Base-by-base conservation (phyloP, 1,140 invertebrate species). In the Phocides pigmalion region DNA sequence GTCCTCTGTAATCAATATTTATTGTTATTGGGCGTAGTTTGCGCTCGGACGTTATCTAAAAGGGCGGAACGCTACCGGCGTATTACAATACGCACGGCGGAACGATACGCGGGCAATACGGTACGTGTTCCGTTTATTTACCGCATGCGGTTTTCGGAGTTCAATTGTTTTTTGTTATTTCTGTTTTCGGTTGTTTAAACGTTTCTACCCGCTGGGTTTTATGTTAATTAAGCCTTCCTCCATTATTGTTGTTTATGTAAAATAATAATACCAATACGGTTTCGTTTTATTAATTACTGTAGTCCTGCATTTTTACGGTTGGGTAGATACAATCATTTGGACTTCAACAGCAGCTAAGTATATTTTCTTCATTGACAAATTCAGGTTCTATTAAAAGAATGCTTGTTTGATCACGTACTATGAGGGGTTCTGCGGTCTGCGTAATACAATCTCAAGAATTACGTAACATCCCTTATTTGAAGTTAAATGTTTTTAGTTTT, bases 1-100 rank as follows among this genome's bases (percentile, higher is more conserved):
- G 39, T 56, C 49, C 62, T 19, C 20, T 62, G 59, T 77, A 74
- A 77, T 74, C 74, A 77, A 77, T 77, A 77, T 77, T 74, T 74
- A 77, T 68, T 77, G 66, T 77, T 77, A 77, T 77, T 72, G 68
- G 39, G 62, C 56, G 65, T 66, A 70, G 59, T 70, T 70, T 62
- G 42, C 35, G 62, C 12, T 56, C 50, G 54, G 63, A 68, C 63
- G 68, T 68, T 70, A 74, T 74, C 68, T 64, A 66, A 66, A 66
- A 69, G 54, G 59, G 14, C 49, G 62, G 20, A 47, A 61, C 25
- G 42, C 54, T 22, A 12, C 19, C 44, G 17, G 47, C 35, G 16
- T 53, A 39, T 22, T 53, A 39, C 50, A 53, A 39, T 39, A 53
- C 35, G 17, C 51, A 51, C 19, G 47, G 51, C n/a, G 51, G 8